These are phyloP conservation scores for Zaprionus lineosus DNA, from an alignment of 2,888 invertebrate species.

Conservation along the genomic window DNA sequence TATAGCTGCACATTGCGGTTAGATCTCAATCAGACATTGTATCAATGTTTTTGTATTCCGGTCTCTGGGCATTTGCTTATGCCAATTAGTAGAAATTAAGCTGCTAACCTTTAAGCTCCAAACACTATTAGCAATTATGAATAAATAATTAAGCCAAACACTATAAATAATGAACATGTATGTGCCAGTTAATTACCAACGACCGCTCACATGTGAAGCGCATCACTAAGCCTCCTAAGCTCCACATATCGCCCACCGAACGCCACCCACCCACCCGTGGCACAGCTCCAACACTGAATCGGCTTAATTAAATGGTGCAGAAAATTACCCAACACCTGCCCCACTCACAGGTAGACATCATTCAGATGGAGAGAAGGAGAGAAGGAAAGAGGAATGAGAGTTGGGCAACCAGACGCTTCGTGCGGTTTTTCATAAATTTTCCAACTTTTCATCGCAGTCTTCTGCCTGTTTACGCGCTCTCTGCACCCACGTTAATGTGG, in stretches of 20 bases:
- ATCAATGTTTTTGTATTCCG: slow-evolving; percentile 62
- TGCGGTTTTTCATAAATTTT: slow-evolving; percentile 68
- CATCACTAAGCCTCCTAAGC: slow-evolving; percentile 42
- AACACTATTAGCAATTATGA: slow-evolving; percentile 71
- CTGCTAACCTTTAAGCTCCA: slow-evolving; percentile 50
- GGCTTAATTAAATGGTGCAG: slow-evolving; percentile 83
- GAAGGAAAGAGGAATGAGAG: no score
- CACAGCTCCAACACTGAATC: no score
- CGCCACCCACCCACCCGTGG: slow-evolving; percentile 5
- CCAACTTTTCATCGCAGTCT: slow-evolving; percentile 56
- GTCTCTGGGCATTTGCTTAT: slow-evolving; percentile 14
- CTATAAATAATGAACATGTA: slow-evolving; percentile 56
- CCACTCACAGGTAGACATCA: slow-evolving; percentile 12
- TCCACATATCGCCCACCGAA: not conserved
- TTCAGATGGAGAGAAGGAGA: no score
- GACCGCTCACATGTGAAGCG: slow-evolving; percentile 6
- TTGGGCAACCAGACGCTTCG: no score
- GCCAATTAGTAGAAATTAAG: slow-evolving; percentile 59
- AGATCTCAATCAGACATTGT: slow-evolving; percentile 62
- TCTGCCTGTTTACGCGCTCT: slow-evolving; percentile 44
- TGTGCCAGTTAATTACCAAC: slow-evolving; percentile 59
- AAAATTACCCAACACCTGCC: slow-evolving; percentile 76
- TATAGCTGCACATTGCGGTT: not conserved
- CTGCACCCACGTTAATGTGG: slow-evolving; percentile 21
- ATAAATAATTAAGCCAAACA: slow-evolving; percentile 72